phyloP scores from a whole-genome alignment of 2,113 vertebrate genomes.

The Cinclus mexicanus region DNA sequence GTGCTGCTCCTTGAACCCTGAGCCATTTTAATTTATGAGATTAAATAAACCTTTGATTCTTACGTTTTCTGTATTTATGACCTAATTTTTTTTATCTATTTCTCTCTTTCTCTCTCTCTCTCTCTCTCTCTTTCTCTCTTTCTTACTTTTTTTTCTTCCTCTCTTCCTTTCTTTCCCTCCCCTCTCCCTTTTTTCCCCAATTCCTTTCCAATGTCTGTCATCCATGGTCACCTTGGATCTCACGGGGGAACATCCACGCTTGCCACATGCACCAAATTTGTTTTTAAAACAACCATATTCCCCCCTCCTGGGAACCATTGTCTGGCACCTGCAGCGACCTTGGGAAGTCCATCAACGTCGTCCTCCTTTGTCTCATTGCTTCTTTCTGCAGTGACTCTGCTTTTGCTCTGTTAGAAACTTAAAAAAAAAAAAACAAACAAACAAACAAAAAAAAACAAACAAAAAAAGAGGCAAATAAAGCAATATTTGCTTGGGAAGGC shows the following conservation, averaged over 20 bases:
- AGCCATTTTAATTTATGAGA: conserved; percentile 79
- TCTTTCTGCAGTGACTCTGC: conserved; percentile 83
- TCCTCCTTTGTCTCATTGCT: conserved; percentile 88
- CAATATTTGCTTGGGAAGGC: conserved; percentile 69
- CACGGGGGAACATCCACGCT: conserved; percentile 81
- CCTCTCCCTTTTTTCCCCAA: conserved; percentile 45
- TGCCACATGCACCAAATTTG: conserved; percentile 72
- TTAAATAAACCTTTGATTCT: conserved; percentile 85
- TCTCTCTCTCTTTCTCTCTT: conserved; percentile 80
- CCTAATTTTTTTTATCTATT: conserved; percentile 91
- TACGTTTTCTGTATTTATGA: conserved; percentile 91
- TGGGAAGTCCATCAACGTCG: conserved; percentile 86
- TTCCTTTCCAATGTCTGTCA: conserved; percentile 70
- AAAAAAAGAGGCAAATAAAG: conserved; percentile 1
- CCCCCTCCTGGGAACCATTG: conserved; percentile 74
- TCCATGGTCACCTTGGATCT: conserved; percentile 85
- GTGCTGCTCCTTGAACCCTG: conserved; percentile 63
- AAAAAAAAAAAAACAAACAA: background rate
- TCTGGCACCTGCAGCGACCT: conserved; percentile 82
- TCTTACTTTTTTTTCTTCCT: conserved; percentile 42
- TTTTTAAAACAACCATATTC: conserved; percentile 70
- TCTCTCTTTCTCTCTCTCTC: conserved; percentile 65
- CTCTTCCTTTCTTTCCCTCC: conserved; percentile 49
- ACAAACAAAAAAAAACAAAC: background rate
- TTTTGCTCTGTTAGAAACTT: conserved; percentile 88